phyloP scores from a whole-genome alignment of 2,888 invertebrate species.

The Tiliacea citrago region DNA sequence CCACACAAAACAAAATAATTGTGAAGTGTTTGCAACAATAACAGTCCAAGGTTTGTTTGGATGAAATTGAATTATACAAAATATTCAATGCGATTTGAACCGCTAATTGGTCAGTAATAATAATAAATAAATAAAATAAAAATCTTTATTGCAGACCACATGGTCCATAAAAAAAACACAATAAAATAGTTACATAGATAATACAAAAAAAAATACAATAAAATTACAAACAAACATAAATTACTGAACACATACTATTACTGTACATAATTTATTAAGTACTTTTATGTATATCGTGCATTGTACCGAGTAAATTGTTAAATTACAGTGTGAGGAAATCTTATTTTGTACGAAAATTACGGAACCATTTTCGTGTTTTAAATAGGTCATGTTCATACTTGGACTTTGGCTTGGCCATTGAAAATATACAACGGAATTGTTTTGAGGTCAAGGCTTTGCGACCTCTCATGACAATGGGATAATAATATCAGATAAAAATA shows the following conservation, averaged over 20 bases:
- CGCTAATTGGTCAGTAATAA: slow-evolving; percentile 9
- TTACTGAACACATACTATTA: too few relatives aligned
- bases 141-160: too few relatives aligned
- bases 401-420: slow-evolving; percentile 15
- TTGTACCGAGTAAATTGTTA: not conserved
- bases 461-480: slow-evolving; percentile 11
- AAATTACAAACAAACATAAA: too few relatives aligned
- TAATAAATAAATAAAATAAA: too few relatives aligned
- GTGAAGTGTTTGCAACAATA: not conserved
- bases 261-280: not conserved
- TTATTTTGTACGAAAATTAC: not conserved
- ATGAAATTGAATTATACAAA: slow-evolving; percentile 1
- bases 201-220: too few relatives aligned
- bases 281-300: not conserved
- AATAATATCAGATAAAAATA: not conserved
- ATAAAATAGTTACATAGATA: too few relatives aligned
- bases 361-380: not conserved
- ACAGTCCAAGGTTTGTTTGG: not conserved
- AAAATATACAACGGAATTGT: slow-evolving; percentile 24
- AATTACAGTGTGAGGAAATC: not conserved
- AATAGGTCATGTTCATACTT: slow-evolving; percentile 21
- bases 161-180: too few relatives aligned
- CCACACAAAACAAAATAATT: not conserved
- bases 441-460: slow-evolving; percentile 41
- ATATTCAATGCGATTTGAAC: not conserved